A percentile compares a stretch with the other conserved stretches of the same genome.
These are phyloP conservation scores for Pao palembangensis DNA, from an alignment of 2,113 vertebrate species.

Conservation along the genomic window DNA sequence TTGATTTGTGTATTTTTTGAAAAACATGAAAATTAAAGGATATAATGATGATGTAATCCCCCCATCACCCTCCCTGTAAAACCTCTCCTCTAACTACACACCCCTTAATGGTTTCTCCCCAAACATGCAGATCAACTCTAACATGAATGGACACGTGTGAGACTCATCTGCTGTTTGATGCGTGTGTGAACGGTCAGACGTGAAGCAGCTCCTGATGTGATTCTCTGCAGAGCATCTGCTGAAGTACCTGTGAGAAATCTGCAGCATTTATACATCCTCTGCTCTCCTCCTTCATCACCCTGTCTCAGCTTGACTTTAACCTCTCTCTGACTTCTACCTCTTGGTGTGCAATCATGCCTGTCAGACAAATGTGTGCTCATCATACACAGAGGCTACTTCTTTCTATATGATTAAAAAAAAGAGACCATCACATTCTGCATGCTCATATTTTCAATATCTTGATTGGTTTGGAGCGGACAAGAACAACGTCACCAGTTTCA, in stretches of 20 bases:
- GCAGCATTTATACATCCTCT: neutral
- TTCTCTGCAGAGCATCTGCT: too few relatives aligned
- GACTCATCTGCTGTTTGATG: too few relatives aligned
- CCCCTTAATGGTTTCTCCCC: too few relatives aligned
- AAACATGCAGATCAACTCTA: too few relatives aligned
- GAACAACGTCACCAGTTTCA: conserved; percentile 15
- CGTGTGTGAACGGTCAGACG: too few relatives aligned
- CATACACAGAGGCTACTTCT: conserved; percentile 26
- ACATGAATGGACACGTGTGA: too few relatives aligned
- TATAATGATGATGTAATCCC: too few relatives aligned
- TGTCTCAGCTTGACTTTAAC: conserved; percentile 22
- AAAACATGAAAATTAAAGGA: too few relatives aligned
- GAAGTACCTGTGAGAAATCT: neutral
- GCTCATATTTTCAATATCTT: conserved; percentile 10
- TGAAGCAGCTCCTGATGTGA: too few relatives aligned
- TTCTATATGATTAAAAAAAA: neutral
- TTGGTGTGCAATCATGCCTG: conserved; percentile 40
- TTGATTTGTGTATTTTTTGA: too few relatives aligned
- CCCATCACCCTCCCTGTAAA: too few relatives aligned
- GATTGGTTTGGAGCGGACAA: conserved; percentile 23
- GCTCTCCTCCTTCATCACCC: neutral
- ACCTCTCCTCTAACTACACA: too few relatives aligned
- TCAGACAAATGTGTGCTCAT: conserved; percentile 28
- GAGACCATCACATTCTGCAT: neutral
- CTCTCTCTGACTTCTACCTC: conserved; percentile 42